A percentile compares a stretch with the other conserved stretches of the same genome.
Evolutionary conservation across 2,888 invertebrate species (phyloP).

Genomic region (Callimorpha dominula): DNA sequence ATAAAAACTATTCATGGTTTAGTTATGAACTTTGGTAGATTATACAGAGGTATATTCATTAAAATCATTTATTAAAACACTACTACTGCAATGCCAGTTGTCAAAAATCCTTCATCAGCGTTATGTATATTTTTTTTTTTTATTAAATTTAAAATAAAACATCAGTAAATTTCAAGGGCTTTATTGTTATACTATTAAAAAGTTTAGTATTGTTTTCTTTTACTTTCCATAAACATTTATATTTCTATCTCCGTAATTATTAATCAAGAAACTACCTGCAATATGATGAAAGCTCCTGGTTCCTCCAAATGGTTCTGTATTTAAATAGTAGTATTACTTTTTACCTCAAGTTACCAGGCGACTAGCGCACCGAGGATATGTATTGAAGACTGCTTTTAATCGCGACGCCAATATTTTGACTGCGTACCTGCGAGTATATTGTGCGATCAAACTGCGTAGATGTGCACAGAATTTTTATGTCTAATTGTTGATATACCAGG

Average conservation of each 20-base stretch:
- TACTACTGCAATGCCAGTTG: too few species aligned
- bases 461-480: neutral
- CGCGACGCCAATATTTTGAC: slow-evolving; percentile 8
- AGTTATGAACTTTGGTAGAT: slow-evolving; percentile 18
- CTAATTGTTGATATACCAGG: neutral
- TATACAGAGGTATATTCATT: neutral
- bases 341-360: slow-evolving; percentile 33
- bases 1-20: slow-evolving; percentile 22
- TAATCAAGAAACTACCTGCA: neutral
- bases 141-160: too few species aligned
- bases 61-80: too few species aligned
- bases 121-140: too few species aligned
- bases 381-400: slow-evolving; percentile 6
- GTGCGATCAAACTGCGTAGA: neutral
- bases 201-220: too few species aligned
- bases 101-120: too few species aligned
- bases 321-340: slow-evolving; percentile 17
- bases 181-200: too few species aligned
- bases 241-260: too few species aligned
- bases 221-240: too few species aligned
- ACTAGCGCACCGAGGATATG: slow-evolving; percentile 24
- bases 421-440: neutral
- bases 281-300: neutral
- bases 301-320: slow-evolving; percentile 32
- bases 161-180: too few species aligned